Percentiles rank a stretch among this genome's conserved stretches.
phyloP scores from a whole-genome alignment of 2,797 vertebrate genomes.

The Enteromius unitaeniatus region DNA sequence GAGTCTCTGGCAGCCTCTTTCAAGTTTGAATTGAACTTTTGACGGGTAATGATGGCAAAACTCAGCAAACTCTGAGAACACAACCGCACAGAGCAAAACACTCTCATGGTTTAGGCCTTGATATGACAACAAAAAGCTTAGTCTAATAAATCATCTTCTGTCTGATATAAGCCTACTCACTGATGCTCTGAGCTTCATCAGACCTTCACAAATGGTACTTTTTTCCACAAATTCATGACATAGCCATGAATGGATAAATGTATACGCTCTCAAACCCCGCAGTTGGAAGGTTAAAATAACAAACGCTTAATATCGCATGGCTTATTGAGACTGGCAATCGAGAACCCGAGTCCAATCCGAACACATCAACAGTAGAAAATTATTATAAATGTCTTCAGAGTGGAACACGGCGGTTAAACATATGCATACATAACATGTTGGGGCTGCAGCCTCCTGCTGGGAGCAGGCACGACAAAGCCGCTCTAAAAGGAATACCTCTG shows the following conservation, averaged over 20 bases:
- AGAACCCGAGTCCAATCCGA: slow-evolving; percentile 71
- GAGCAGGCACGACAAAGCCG: slow-evolving; percentile 88
- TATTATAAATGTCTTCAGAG: slow-evolving; percentile 74
- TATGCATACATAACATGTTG: slow-evolving; percentile 87
- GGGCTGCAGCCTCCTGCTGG: slow-evolving; percentile 88
- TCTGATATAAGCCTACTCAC: not conserved
- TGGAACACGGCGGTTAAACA: slow-evolving; percentile 82
- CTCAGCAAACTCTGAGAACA: slow-evolving; percentile 12
- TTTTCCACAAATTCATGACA: not conserved
- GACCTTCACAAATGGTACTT: not conserved
- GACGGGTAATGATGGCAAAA: slow-evolving; percentile 56
- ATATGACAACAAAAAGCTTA: not conserved
- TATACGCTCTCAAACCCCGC: slow-evolving; percentile 13
- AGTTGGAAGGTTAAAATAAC: slow-evolving; percentile 37
- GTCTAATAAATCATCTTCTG: not conserved
- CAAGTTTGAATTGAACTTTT: slow-evolving; percentile 67
- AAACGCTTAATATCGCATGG: not conserved
- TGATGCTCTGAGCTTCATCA: not conserved
- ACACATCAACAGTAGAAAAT: slow-evolving; percentile 76
- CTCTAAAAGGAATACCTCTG: slow-evolving; percentile 92
- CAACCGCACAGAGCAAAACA: not conserved
- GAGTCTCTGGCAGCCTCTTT: slow-evolving; percentile 64
- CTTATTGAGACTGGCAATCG: slow-evolving; percentile 62
- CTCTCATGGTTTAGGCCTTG: not conserved
- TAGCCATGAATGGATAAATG: not conserved